Evolutionary conservation across 2,797 vertebrate species (phyloP).

Genomic region (Dipus sagitta): DNA sequence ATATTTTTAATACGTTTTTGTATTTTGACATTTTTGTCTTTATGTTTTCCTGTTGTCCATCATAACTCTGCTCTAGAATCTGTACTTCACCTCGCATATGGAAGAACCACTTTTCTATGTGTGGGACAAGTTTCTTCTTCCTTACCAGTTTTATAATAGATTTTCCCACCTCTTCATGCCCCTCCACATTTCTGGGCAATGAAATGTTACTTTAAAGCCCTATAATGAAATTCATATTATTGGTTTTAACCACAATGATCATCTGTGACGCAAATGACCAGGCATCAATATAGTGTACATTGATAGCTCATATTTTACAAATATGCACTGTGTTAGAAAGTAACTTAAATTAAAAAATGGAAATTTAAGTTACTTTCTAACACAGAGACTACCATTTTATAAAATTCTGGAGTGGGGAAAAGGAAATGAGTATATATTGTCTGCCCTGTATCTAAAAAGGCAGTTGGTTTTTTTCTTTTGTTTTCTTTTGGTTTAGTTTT

Average conservation of each 20-base stretch:
- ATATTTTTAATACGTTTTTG: background rate
- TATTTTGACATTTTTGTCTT: background rate
- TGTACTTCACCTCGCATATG: background rate
- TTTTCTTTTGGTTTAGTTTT: background rate
- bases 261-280: slow-evolving; percentile 37
- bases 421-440: background rate
- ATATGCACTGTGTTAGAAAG: too few relatives aligned
- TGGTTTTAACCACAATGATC: slow-evolving; percentile 49
- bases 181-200: slow-evolving; percentile 1
- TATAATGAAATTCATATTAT: background rate
- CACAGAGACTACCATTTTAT: background rate
- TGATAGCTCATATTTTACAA: slow-evolving; percentile 41
- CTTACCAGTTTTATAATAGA: background rate
- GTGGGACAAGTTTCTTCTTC: background rate
- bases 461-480: too few relatives aligned
- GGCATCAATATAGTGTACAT: background rate
- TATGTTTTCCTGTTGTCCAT: background rate
- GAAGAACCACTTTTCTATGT: background rate
- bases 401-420: slow-evolving; percentile 13
- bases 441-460: background rate
- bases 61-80: slow-evolving; percentile 16
- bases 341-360: too few relatives aligned
- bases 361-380: slow-evolving; percentile 62
- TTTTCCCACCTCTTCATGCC: background rate
- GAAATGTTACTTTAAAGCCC: background rate